A percentile compares a stretch with the other conserved stretches of the same genome.
Conservation (phyloP, 2,797 vertebrate species). For the Pantherophis vulpinus region DNA sequence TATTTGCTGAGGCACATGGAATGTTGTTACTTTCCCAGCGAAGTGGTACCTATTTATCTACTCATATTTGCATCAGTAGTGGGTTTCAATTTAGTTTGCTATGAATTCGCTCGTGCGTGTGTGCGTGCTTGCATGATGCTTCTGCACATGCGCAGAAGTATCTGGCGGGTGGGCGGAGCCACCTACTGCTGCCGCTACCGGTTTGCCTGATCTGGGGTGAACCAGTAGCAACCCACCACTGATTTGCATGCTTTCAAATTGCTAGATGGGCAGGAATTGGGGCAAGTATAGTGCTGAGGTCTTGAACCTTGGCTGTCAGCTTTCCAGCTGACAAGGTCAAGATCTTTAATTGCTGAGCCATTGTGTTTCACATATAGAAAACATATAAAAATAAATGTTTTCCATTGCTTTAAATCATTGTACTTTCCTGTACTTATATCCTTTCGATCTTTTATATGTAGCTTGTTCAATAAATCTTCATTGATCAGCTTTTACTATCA, state of each 20-base stretch:
- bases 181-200: too few relatives aligned
- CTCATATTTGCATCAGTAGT: not conserved
- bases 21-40: not conserved
- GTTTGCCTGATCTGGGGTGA: too few relatives aligned
- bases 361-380: not conserved
- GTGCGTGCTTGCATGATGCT: too few relatives aligned
- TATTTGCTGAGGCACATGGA: not conserved
- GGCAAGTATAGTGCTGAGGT: not conserved
- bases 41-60: not conserved
- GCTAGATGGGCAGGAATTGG: not conserved
- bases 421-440: not conserved
- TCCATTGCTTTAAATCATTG: not conserved
- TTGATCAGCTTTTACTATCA: not conserved
- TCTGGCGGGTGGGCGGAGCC: too few relatives aligned
- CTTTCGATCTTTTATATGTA: not conserved
- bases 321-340: not conserved
- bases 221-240: too few relatives aligned
- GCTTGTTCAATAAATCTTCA: conserved; percentile 12
- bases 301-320: not conserved
- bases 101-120: too few relatives aligned
- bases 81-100: too few relatives aligned
- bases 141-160: too few relatives aligned
- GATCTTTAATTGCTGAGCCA: not conserved
- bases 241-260: not conserved
- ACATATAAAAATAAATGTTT: not conserved